Evolutionary conservation across 2,888 invertebrate species (phyloP).

Genomic region (Mesochorus sp.): DNA sequence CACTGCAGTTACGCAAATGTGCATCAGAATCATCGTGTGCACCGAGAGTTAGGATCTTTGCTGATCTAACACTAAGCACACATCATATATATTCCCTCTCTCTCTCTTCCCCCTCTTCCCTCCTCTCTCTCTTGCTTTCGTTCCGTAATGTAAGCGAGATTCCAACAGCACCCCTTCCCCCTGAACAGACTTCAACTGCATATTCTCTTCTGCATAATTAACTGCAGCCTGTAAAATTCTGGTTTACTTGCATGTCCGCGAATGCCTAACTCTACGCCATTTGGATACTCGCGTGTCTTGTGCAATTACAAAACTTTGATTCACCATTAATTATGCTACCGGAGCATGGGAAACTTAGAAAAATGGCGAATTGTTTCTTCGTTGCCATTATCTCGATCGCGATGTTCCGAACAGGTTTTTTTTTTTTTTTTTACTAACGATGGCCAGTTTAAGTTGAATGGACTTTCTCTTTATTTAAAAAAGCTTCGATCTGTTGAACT

Average conservation of each 20-base stretch:
- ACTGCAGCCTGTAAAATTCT: conserved; percentile 28
- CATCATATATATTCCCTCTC: background rate
- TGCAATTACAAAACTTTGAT: conserved; percentile 15
- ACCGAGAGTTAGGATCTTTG: background rate
- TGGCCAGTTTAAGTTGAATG: too few relatives aligned
- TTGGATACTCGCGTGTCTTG: conserved; percentile 14
- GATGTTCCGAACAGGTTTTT: too few relatives aligned
- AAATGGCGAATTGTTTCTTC: too few relatives aligned
- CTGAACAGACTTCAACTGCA: conserved; percentile 33
- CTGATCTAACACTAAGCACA: background rate
- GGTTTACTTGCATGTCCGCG: conserved; percentile 14
- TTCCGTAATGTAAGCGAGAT: background rate
- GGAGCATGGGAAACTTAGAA: too few relatives aligned
- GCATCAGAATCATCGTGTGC: conserved; percentile 1
- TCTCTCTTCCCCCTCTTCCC: background rate
- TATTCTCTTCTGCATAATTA: conserved; percentile 45
- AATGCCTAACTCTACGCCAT: conserved; percentile 7
- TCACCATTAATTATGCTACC: conserved; percentile 19
- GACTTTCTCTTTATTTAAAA: too few relatives aligned
- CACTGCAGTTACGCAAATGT: background rate
- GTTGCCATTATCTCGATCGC: too few relatives aligned
- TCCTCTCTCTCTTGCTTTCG: background rate
- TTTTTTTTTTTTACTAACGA: too few relatives aligned
- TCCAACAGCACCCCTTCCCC: background rate
- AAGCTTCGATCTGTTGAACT: too few relatives aligned